These are phyloP conservation scores for Dioctria linearis DNA, from an alignment of 2,888 invertebrate species.

Conservation along the genomic window DNA sequence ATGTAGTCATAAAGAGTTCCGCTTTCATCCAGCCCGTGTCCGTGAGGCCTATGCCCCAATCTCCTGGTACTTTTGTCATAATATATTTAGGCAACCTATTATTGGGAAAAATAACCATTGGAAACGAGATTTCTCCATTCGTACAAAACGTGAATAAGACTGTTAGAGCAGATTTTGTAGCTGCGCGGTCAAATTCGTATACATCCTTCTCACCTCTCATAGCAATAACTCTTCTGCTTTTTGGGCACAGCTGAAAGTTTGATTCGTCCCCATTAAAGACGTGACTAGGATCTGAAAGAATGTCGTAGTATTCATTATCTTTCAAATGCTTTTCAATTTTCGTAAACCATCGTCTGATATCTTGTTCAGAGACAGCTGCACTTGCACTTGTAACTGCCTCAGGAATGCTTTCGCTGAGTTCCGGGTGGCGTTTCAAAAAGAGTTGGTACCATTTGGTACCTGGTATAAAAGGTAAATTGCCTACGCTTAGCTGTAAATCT, in stretches of 20 bases:
- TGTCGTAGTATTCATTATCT: neutral
- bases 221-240: neutral
- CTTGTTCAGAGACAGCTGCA: neutral
- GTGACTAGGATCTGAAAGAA: neutral
- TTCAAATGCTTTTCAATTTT: neutral
- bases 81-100: slow-evolving; percentile 55
- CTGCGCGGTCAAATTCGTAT: neutral
- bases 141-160: slow-evolving; percentile 30
- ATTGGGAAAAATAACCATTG: slow-evolving; percentile 26
- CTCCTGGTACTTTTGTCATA: slow-evolving; percentile 5
- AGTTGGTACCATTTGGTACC: neutral
- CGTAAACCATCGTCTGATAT: neutral
- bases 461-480: too few relatives aligned
- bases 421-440: neutral
- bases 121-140: slow-evolving; percentile 19
- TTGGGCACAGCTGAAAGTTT: neutral
- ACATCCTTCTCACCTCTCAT: neutral
- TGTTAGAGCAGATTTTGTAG: slow-evolving; percentile 36
- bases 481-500: too few relatives aligned
- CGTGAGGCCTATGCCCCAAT: slow-evolving; percentile 25
- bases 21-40: slow-evolving; percentile 47
- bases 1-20: slow-evolving; percentile 28
- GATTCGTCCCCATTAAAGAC: neutral
- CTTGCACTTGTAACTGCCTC: neutral
- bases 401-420: neutral